Evolutionary conservation across 2,797 vertebrate genomes (phyloP).

Genomic region (Arrhamphus sclerolepis): DNA sequence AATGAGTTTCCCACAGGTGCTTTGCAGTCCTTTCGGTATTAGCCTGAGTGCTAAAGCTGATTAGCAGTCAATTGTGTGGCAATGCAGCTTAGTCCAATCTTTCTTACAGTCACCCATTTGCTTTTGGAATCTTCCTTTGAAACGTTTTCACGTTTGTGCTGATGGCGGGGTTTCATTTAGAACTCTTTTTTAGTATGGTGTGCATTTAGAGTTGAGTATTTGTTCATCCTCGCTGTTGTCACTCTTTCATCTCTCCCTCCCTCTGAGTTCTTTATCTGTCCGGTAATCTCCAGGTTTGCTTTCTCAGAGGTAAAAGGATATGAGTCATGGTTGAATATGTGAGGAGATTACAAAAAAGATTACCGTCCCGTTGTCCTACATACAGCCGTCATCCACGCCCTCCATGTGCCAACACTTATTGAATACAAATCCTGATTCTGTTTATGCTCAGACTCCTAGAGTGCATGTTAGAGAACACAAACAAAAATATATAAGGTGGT

Average conservation of each 20-base stretch:
- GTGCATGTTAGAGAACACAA: neutral
- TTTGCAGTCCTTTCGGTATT: slow-evolving; percentile 73
- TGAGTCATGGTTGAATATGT: slow-evolving; percentile 14
- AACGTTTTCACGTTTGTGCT: slow-evolving; percentile 3
- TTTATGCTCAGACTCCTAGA: neutral
- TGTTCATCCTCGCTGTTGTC: neutral
- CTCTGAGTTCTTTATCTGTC: slow-evolving; percentile 27
- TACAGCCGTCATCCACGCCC: too few species aligned
- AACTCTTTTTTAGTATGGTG: neutral
- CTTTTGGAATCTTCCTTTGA: slow-evolving; percentile 27
- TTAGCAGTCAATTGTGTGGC: slow-evolving; percentile 73
- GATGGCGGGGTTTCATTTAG: neutral
- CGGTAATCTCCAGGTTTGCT: slow-evolving; percentile 26
- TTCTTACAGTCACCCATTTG: slow-evolving; percentile 37
- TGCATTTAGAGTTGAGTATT: neutral
- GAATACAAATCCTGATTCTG: neutral
- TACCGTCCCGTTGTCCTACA: too few species aligned
- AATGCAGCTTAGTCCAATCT: slow-evolving; percentile 60
- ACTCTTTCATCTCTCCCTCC: slow-evolving; percentile 1
- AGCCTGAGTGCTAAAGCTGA: slow-evolving; percentile 78
- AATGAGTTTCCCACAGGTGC: slow-evolving; percentile 77
- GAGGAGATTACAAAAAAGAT: too few species aligned
- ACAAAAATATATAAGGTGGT: too few species aligned
- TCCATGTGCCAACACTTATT: neutral
- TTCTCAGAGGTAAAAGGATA: slow-evolving; percentile 36